A percentile compares a stretch with the other conserved stretches of the same genome.
Conservation (phyloP, 2,797 vertebrate genomes). For the Sebastes nivosus region DNA sequence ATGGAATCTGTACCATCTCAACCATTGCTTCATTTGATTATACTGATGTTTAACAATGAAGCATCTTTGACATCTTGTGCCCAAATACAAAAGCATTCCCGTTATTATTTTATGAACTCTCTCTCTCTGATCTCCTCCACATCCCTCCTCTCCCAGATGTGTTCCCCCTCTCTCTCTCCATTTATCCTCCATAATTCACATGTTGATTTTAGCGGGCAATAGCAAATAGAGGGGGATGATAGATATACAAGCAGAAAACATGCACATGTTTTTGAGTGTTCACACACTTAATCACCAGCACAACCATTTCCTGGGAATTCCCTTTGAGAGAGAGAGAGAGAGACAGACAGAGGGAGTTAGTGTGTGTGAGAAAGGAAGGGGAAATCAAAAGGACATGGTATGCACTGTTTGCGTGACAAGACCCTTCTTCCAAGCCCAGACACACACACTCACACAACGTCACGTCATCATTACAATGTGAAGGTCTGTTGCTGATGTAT, state of each 20-base stretch:
- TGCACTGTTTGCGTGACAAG: conserved; percentile 47
- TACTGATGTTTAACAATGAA: background rate
- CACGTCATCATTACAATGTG: background rate
- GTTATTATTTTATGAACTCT: background rate
- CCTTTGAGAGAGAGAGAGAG: conserved; percentile 46
- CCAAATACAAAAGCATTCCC: background rate
- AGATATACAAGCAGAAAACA: conserved; percentile 2
- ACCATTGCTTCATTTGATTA: background rate
- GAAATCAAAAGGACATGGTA: conserved; percentile 54
- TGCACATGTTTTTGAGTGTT: conserved; percentile 45
- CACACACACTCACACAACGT: background rate
- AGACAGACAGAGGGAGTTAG: conserved; percentile 34
- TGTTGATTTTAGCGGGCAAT: conserved; percentile 16
- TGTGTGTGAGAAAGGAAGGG: conserved; percentile 8
- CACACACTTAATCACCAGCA: conserved; percentile 64
- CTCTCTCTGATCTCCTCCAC: background rate
- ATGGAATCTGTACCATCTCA: background rate
- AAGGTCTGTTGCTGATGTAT: background rate
- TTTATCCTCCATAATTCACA: background rate
- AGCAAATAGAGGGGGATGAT: conserved; percentile 15
- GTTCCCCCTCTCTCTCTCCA: background rate
- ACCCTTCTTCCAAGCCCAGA: background rate
- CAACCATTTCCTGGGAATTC: conserved; percentile 70
- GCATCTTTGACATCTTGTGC: background rate
- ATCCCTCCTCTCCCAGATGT: background rate